Base-by-base conservation (phyloP, 2,113 vertebrate species). In the Antennarius striatus region DNA sequence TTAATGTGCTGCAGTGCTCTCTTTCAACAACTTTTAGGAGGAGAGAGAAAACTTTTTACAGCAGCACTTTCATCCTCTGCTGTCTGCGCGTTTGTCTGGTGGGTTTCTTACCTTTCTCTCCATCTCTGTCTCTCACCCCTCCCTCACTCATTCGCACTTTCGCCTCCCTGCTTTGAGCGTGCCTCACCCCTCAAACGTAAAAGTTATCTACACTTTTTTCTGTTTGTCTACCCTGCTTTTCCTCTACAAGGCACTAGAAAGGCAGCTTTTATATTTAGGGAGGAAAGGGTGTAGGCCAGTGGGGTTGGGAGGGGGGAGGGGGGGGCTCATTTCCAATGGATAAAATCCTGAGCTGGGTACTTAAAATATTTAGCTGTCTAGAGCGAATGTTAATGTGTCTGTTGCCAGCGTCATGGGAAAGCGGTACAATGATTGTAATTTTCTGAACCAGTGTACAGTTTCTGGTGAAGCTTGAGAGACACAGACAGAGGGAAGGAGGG, bases 361-460 rank as follows among this genome's bases (percentile, higher is more conserved):
- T 95, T 95, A 93, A 95, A 96, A 96, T 96, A 95, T 97, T 95
- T 95, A 96, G 94, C 92, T 93, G 94, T 96, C 95, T 97, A 91
- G 94, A 68, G 45, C 90, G 87, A 93, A 98, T 95, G 95, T 95
- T 96, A 96, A 98, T 96, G 94, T 95, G 94, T 93, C 93, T 75
- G 86, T 95, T 94, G 87, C 92, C 89, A 89, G 92, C 90, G 91
- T 94, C 94, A 93, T 92, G 91, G 93, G 93, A 94, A 94, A 88
- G 88, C 91, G 89, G 90, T 91, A 93, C 93, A 94, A 92, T 95
- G 94, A 94, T 95, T 95, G 93, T 94, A 93, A 96, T 96, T 96
- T 95, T 95, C 93, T 92, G 93, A 93, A 93, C 93, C 87, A 88
- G 91, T 94, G 94, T 94, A 94, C 92, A 91, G 93, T 93, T 95